Percentiles rank a stretch among this genome's conserved stretches.
These are phyloP conservation scores for Myotis pilosus DNA, from an alignment of 2,797 vertebrate species.

Conservation along the genomic window DNA sequence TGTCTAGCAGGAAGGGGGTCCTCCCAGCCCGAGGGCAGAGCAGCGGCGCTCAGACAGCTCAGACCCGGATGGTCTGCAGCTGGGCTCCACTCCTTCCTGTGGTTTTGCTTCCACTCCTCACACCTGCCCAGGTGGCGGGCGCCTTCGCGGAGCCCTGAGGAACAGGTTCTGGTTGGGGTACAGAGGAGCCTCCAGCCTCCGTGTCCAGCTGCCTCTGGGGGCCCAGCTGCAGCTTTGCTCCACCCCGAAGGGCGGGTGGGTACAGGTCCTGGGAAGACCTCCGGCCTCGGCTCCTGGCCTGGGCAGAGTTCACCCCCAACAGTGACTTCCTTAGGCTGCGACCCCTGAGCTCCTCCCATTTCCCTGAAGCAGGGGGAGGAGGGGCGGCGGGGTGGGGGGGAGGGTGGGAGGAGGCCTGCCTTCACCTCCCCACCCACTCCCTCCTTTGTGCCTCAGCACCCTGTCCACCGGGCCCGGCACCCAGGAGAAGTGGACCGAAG, in stretches of 20 bases:
- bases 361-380: neutral
- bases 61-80: neutral
- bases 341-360: neutral
- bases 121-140: neutral
- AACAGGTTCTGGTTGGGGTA: neutral
- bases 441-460: neutral
- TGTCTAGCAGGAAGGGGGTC: neutral
- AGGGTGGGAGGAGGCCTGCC: neutral
- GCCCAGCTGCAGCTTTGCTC: neutral
- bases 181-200: neutral
- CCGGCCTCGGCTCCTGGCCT: neutral
- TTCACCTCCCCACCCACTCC: neutral
- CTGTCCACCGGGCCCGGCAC: no score
- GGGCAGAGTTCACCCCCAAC: neutral
- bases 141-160: neutral
- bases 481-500: neutral
- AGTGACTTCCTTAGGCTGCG: neutral
- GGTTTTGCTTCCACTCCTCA: neutral
- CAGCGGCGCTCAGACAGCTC: neutral
- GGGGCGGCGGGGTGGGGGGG: no score
- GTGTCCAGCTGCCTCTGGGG: neutral
- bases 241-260: no score
- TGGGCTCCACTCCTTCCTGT: neutral
- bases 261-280: neutral
- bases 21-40: neutral